Base-by-base conservation (phyloP, 2,888 invertebrate genomes). In the Eupithecia tripunctaria region DNA sequence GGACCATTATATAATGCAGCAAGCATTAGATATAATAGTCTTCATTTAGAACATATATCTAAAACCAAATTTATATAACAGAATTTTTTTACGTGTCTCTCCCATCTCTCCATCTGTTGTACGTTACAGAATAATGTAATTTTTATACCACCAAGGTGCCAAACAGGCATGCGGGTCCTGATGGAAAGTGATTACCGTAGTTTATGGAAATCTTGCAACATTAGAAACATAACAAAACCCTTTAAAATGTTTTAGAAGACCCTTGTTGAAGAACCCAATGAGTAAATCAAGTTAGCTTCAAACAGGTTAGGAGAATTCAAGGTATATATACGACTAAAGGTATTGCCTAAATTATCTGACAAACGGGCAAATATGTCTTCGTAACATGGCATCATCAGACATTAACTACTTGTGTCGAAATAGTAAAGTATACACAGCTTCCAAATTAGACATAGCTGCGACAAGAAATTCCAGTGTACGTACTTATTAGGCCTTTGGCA, bases 401-500 rank as follows among this genome's bases (percentile, higher is more conserved):
- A 60, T 21, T 62, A 21, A 32, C 18, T 62, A n/a, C 29, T 63
- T n/a, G n/a, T 63, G 36, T 10, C 36, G 62, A 63, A 36, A 63
- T 32, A 63, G 62, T 63, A 32, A 18, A 27, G 29, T 62, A n/a
- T n/a, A 12, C 36, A 4, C 4, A 36, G 36, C n/a, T n/a, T 63
- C 36, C 36, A 63, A 63, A 63, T n/a, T n/a, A 63, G 36, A 36
- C 56, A 25, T 56, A 56, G 56, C 4, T 25, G 56, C 25, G 56
- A 56, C 62, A 32, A 63, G 62, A 29, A 36, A 63, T 63, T 36
- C 32, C 36, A n/a, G n/a, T 12, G 56, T 56, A 21, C 18, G 47
- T 62, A 63, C 62, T n/a, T 63, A 63, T 36, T 56, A 56, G 56
- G 62, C n/a, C 29, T 63, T 32, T 36, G 36, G 14, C 36, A 63